A percentile compares a stretch with the other conserved stretches of the same genome.
phyloP scores from a whole-genome alignment of 1,140 invertebrate species.

The Dicyema japonicum region DNA sequence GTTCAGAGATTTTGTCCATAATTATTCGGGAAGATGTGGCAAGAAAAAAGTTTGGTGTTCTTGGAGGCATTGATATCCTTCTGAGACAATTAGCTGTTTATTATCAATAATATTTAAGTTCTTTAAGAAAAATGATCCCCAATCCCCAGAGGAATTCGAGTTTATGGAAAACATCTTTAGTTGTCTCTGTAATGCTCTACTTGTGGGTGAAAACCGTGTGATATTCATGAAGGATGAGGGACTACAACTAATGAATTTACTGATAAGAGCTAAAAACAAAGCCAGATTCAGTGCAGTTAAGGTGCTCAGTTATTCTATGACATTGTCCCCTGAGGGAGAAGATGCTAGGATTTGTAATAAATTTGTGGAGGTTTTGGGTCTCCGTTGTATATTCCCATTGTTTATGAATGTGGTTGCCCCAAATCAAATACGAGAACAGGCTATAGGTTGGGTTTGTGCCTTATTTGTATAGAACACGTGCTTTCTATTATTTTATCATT shows the following conservation, averaged over 20 bases:
- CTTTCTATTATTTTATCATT: background rate
- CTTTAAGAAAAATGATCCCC: constrained; percentile 73
- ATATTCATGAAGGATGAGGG: constrained; percentile 70
- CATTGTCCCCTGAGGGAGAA: constrained; percentile 31
- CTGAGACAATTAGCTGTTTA: constrained; percentile 62
- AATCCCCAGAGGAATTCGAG: constrained; percentile 58
- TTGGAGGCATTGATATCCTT: constrained; percentile 39
- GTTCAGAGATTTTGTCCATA: constrained; percentile 74
- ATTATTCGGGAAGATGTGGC: constrained; percentile 34
- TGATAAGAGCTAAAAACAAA: constrained; percentile 34
- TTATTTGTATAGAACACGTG: background rate
- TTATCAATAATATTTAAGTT: constrained; percentile 24
- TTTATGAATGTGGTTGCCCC: constrained; percentile 43
- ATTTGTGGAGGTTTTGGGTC: constrained; percentile 81
- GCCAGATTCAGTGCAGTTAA: constrained; percentile 1
- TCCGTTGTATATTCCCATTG: constrained; percentile 72
- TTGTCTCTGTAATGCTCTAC: constrained; percentile 57
- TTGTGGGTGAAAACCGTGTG: constrained; percentile 50
- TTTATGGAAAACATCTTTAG: constrained; percentile 97
- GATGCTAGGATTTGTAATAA: constrained; percentile 81
- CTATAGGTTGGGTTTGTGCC: background rate
- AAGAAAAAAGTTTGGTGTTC: background rate
- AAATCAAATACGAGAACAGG: background rate
- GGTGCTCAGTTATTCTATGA: constrained; percentile 64
- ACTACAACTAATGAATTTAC: constrained; percentile 69